A percentile compares a stretch with the other conserved stretches of the same genome.
phyloP scores from a whole-genome alignment of 2,797 vertebrate genomes.

The Amniataba percoides region DNA sequence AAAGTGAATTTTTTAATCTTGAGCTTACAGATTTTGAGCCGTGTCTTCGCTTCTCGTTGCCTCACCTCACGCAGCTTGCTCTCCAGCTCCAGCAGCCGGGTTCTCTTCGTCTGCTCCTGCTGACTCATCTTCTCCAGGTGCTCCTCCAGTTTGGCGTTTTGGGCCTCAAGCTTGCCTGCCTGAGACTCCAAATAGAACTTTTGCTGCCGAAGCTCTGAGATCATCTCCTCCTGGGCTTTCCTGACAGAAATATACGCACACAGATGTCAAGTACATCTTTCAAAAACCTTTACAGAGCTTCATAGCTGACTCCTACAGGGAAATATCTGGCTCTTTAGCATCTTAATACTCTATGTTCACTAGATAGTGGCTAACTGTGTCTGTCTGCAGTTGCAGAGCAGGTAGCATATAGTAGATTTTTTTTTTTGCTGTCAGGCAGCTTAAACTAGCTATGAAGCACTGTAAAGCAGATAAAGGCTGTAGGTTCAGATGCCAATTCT shows the following conservation, averaged over 20 bases:
- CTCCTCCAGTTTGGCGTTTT: slow-evolving; percentile 97
- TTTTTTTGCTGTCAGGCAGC: neutral
- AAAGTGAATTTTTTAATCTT: slow-evolving; percentile 65
- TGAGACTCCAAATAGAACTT: slow-evolving; percentile 96
- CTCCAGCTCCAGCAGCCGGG: slow-evolving; percentile 87
- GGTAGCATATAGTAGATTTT: neutral
- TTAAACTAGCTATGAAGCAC: neutral
- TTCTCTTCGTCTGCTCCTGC: slow-evolving; percentile 96
- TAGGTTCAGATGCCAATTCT: neutral
- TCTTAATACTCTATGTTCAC: neutral
- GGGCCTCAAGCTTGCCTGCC: slow-evolving; percentile 88
- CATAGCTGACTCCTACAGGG: neutral
- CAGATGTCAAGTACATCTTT: slow-evolving; percentile 1
- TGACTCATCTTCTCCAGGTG: slow-evolving; percentile 98
- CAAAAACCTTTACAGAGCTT: neutral
- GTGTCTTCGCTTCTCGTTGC: slow-evolving; percentile 37
- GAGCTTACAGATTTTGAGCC: slow-evolving; percentile 44
- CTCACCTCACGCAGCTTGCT: slow-evolving; percentile 86
- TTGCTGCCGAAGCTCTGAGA: slow-evolving; percentile 98
- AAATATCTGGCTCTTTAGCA: neutral
- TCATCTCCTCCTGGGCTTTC: slow-evolving; percentile 99
- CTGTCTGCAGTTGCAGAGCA: neutral
- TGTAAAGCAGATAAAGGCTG: neutral
- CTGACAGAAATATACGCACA: slow-evolving; percentile 77
- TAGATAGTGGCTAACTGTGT: neutral